Base-by-base conservation (phyloP, 2,113 vertebrate genomes). In the Ceyx cyanopectus region DNA sequence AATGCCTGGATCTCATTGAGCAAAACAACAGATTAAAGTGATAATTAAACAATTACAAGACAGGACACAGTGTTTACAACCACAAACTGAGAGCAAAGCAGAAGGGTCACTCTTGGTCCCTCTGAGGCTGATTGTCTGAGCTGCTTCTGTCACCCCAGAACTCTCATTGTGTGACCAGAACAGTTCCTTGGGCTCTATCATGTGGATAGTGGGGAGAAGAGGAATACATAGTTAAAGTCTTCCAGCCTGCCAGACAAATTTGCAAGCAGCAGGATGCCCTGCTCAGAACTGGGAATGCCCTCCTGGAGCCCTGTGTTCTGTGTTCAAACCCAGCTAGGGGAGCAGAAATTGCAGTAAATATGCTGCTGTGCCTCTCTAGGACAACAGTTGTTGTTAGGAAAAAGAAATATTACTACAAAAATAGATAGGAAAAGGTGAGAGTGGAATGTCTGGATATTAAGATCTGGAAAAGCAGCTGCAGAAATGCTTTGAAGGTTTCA, bases 101-200 rank as follows among this genome's bases (percentile, higher is more conserved):
- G 62, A 27, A 27, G 6, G 6, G 48, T 9, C 5, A 56, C 57
- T n/a, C 53, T 66, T 57, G 19, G 61, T 4, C 4, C 3, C 60
- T 24, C 60, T 6, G 19, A 58, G 30, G 1, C n/a, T 9, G 37
- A 29, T 43, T 1, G 1, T 43, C 63, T 10, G 29, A 53, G 54
- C 43, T 27, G 1, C 4, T 45, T 27, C 48, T n/a, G 11, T 53
- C 57, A 17, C 9, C n/a, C 9, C 7, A 9, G 6, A 60, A 43
- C 43, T 62, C 43, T 65, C 34, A 0, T 40, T 84, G 4, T 5
- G 16, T 22, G 23, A 10, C 11, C 22, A 11, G 1, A 0, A 1
- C 24, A 6, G 19, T 14, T 27, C 37, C 60, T 15, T 9, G 56
- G 54, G 60, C 62, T 43, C 30, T 26, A 0, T 14, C 17, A 1